phyloP scores from a whole-genome alignment of 1,140 invertebrate species.

The Anastrepha obliqua region DNA sequence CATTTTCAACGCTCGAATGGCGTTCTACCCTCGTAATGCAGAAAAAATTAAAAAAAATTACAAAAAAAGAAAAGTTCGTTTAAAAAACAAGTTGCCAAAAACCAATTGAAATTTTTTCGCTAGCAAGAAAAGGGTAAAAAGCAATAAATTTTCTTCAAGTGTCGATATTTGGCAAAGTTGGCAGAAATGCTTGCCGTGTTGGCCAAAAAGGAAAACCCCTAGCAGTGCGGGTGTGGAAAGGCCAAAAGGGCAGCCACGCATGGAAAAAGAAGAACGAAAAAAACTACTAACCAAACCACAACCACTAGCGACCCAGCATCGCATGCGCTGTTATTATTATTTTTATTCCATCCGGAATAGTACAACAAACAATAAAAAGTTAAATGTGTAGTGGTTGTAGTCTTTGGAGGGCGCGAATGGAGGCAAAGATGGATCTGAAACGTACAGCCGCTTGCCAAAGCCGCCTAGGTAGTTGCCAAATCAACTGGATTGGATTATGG shows the following conservation, averaged over 20 bases:
- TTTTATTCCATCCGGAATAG: conserved; percentile 58
- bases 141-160: conserved; percentile 60
- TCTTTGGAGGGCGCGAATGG: not conserved
- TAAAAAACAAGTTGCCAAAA: conserved; percentile 36
- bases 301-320: not conserved
- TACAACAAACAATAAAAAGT: not conserved
- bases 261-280: not conserved
- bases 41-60: conserved; percentile 1
- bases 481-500: conserved; percentile 7
- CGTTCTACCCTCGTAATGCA: not conserved
- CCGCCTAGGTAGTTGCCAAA: not conserved
- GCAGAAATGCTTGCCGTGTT: conserved; percentile 14
- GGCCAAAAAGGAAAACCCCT: conserved; percentile 11
- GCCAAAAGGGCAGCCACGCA: not conserved
- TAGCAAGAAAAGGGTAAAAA: conserved; percentile 58
- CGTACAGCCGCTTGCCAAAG: not conserved
- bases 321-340: conserved; percentile 56
- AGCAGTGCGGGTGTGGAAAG: not conserved
- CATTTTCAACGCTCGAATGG: conserved; percentile 34
- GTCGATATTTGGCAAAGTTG: conserved; percentile 59
- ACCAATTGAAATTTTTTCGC: conserved; percentile 40
- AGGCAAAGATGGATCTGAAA: not conserved
- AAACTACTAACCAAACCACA: not conserved
- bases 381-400: too few species aligned
- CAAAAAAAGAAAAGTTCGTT: conserved; percentile 6